Evolutionary conservation across 2,797 vertebrate species (phyloP).

Genomic region (Gallinago stenura): DNA sequence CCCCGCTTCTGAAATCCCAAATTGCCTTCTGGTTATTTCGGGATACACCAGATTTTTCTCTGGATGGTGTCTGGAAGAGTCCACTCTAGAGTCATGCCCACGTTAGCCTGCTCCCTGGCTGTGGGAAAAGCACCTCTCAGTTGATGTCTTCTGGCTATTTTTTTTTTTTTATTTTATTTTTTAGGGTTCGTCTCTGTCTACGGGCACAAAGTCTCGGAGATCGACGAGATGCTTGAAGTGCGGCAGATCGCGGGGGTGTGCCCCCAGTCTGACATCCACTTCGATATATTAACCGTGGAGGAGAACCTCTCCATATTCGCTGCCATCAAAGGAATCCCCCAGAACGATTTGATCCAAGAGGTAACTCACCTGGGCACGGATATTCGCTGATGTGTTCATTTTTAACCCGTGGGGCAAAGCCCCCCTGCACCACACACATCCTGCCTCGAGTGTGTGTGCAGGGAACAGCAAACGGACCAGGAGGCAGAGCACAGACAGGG

Average conservation of each 20-base stretch:
- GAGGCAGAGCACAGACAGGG: background rate
- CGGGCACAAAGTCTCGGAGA: constrained; percentile 88
- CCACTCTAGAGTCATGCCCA: rapidly evolving
- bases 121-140: rapidly evolving
- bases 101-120: rapidly evolving
- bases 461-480: rapidly evolving
- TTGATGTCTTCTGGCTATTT: background rate
- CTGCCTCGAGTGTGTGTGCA: background rate
- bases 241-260: constrained; percentile 93
- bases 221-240: constrained; percentile 91
- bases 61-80: background rate
- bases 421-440: rapidly evolving
- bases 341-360: constrained; percentile 86
- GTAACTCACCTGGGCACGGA: constrained; percentile 65
- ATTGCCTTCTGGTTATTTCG: rapidly evolving
- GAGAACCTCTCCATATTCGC: constrained; percentile 95
- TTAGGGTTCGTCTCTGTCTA: constrained; percentile 91
- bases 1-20: background rate
- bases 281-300: constrained; percentile 94
- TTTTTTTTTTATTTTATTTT: background rate
- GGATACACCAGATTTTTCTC: rapidly evolving
- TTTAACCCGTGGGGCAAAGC: background rate
- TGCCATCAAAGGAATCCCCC: constrained; percentile 92
- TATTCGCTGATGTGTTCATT: rapidly evolving
- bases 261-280: constrained; percentile 95